Evolutionary conservation across 2,888 invertebrate genomes (phyloP), one percentile per base, ranked within the genome.

Genomic region (Nemapogon koenigi): DNA sequence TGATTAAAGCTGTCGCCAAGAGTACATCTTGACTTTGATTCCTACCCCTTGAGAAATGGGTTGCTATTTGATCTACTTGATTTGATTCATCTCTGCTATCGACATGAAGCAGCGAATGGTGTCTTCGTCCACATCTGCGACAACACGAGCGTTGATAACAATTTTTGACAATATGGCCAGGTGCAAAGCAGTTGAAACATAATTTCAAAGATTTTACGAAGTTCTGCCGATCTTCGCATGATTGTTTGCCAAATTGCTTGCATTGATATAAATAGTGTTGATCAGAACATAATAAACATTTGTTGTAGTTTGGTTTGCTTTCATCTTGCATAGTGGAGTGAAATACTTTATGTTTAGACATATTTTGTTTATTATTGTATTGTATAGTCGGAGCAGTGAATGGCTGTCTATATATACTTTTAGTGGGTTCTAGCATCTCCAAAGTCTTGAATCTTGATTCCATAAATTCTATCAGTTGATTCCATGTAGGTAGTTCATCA

Each of bases 1-100:
- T 39, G 16, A 51, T 42, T 17, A 49, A 13, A 10, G 52, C 51
- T 4, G 49, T 52, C 6, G 50, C 48, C 32, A 52, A 41, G 37
- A 54, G 39, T 11, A 49, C 47, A 28, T 46, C 33, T 13, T 31
- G 46, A 29, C 40, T 41, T 1, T 7, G 11, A 19, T 17, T 2
- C 3, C 17, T 37, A 2, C n/a, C 22, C 28, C 14, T 26, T n/a
- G 39, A 28, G 18, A 41, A 39, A 36, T 40, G 32, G 11, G 33
- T 18, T 11, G 22, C 35, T 13, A 40, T 10, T 13, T 32, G 33
- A 7, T 18, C 15, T 8, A 31, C 37, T 25, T n/a, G 25, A 2
- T 37, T 14, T 6, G 15, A 4, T 15, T 14, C 11, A 7, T 13
- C 16, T 4, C 27, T 38, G 27, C 13, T 43, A 19, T 43, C 41